These are phyloP conservation scores for Drosophila sechellia DNA, from an alignment of 1,140 invertebrate genomes.

Conservation along the genomic window DNA sequence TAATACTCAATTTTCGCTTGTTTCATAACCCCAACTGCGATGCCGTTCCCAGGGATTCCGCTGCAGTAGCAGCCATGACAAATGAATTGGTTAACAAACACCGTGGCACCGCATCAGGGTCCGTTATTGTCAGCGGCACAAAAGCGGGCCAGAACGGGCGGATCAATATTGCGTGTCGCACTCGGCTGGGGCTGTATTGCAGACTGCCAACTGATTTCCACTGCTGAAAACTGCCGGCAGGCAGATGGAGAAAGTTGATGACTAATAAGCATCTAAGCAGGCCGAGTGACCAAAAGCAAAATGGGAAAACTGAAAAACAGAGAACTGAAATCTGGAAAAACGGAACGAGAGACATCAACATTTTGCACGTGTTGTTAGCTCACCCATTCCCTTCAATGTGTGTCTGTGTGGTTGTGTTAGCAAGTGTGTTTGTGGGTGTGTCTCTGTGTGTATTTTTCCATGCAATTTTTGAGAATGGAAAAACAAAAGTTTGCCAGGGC, in stretches of 20 bases:
- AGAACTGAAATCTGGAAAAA: conserved; percentile 29
- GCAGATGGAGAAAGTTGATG: conserved; percentile 27
- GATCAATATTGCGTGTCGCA: conserved; percentile 39
- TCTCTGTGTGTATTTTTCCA: conserved; percentile 12
- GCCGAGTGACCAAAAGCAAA: conserved; percentile 52
- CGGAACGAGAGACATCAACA: conserved; percentile 30
- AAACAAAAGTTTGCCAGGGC: conserved; percentile 53
- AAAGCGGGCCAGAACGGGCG: conserved; percentile 5
- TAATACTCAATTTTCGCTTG: conserved; percentile 2
- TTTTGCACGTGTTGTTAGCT: conserved; percentile 60
- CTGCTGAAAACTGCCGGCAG: background rate
- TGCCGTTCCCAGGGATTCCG: background rate
- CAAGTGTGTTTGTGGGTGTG: conserved; percentile 4
- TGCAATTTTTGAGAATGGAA: conserved; percentile 52
- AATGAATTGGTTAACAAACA: conserved; percentile 67
- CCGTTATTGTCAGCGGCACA: conserved; percentile 31
- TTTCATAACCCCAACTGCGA: conserved; percentile 1
- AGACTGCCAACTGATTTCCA: conserved; percentile 39
- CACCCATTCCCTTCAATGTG: conserved; percentile 11
- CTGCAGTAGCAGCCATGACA: conserved; percentile 33
- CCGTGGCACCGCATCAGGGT: conserved; percentile 20
- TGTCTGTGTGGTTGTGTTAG: conserved; percentile 1
- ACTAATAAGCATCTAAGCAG: conserved; percentile 72
- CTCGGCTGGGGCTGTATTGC: conserved; percentile 15
- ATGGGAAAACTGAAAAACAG: conserved; percentile 19